These are phyloP conservation scores for Arnoldichthys spilopterus DNA, from an alignment of 2,797 vertebrate genomes.

Conservation along the genomic window DNA sequence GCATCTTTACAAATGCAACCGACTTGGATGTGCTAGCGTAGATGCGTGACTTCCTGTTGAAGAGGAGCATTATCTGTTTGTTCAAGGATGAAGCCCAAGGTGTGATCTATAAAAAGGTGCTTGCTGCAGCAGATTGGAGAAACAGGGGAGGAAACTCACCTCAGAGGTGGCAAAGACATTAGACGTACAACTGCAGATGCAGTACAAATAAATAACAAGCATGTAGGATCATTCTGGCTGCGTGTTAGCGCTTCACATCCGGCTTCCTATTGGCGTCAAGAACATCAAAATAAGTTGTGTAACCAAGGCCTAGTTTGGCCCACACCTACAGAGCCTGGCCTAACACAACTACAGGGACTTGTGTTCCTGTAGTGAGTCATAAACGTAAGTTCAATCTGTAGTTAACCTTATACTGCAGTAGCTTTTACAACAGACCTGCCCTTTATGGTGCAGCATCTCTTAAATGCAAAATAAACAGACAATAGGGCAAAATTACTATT, in stretches of 20 bases:
- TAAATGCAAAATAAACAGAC: slow-evolving; percentile 24
- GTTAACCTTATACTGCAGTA: slow-evolving; percentile 5
- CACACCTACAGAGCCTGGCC: not conserved
- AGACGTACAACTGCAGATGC: slow-evolving; percentile 30
- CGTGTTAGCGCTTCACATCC: slow-evolving; percentile 21
- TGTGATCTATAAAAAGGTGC: slow-evolving; percentile 44
- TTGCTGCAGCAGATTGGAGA: slow-evolving; percentile 54
- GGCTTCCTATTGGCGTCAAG: slow-evolving; percentile 15
- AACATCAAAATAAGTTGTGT: slow-evolving; percentile 32
- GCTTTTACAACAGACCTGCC: slow-evolving; percentile 25
- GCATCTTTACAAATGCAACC: slow-evolving; percentile 54
- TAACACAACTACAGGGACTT: slow-evolving; percentile 21
- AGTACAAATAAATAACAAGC: slow-evolving; percentile 34
- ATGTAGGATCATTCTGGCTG: not conserved
- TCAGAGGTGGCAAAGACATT: slow-evolving; percentile 50
- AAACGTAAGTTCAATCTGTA: slow-evolving; percentile 32
- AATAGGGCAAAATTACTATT: not conserved
- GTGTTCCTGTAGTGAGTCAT: slow-evolving; percentile 27
- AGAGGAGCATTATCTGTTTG: slow-evolving; percentile 63
- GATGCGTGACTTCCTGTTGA: slow-evolving; percentile 57
- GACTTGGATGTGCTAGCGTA: slow-evolving; percentile 53
- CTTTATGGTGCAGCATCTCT: not conserved
- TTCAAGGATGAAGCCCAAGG: slow-evolving; percentile 59
- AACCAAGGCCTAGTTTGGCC: not conserved
- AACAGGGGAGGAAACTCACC: slow-evolving; percentile 32